Percentiles rank a stretch among this genome's conserved stretches.
These are phyloP conservation scores for Anthopleura sola DNA, from an alignment of 64 coral and sea anemone species.

Conservation along the genomic window DNA sequence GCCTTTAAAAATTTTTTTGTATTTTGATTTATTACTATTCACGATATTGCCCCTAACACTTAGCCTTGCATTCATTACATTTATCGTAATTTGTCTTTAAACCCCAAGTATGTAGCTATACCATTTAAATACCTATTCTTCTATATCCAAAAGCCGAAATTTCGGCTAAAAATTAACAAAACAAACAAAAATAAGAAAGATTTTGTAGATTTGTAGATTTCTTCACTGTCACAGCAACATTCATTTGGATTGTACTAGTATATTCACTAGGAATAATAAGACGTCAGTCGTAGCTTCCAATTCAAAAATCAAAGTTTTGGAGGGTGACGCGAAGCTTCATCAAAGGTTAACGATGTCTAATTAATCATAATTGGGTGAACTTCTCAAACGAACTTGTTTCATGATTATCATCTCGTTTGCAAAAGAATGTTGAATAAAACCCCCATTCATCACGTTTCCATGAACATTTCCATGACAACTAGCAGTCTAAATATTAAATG, in stretches of 20 bases:
- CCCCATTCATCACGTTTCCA: background rate
- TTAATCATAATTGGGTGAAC: background rate
- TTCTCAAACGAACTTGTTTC: background rate
- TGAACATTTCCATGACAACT: no score
- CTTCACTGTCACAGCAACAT: no score
- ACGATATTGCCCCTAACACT: background rate
- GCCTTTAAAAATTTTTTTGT: background rate
- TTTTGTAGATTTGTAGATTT: no score
- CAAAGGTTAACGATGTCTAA: background rate
- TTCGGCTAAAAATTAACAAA: background rate
- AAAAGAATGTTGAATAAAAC: background rate
- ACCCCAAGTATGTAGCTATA: background rate
- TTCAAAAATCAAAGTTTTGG: background rate
- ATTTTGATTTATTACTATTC: background rate
- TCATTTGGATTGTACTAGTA: no score
- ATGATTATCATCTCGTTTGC: background rate
- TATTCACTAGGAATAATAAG: no score
- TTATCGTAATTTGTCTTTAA: background rate
- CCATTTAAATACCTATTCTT: background rate
- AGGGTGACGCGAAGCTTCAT: background rate
- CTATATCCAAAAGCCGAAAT: background rate
- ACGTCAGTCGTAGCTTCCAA: no score
- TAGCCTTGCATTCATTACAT: background rate
- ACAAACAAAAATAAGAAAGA: no score
- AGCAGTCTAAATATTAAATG: no score